Percentiles rank a stretch among this genome's conserved stretches.
These are phyloP conservation scores for Pipistrellus kuhlii DNA, from an alignment of 2,797 vertebrate genomes.

Conservation along the genomic window DNA sequence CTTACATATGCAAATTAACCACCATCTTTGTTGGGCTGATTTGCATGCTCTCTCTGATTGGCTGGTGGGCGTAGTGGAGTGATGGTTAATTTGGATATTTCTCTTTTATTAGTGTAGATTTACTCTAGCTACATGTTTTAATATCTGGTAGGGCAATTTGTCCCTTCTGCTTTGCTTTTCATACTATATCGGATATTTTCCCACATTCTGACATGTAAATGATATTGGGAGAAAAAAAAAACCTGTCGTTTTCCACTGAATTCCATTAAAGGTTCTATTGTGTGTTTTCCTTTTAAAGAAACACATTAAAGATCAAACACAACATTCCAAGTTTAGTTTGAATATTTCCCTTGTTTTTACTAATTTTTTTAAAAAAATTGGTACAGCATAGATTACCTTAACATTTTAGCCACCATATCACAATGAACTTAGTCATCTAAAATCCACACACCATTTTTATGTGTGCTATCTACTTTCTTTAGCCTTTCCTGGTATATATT, in stretches of 20 bases:
- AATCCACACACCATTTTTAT: neutral
- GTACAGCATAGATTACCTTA: neutral
- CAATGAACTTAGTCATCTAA: neutral
- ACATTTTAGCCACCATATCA: neutral
- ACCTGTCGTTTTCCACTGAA: neutral
- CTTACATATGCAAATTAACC: too few species aligned
- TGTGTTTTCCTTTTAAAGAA: constrained; percentile 4
- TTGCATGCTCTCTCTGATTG: too few species aligned
- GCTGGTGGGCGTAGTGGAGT: too few species aligned
- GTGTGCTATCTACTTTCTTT: neutral
- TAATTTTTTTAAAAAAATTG: neutral
- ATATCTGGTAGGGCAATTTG: neutral
- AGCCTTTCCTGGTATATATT: neutral
- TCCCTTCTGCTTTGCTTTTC: constrained; percentile 3
- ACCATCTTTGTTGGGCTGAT: too few species aligned
- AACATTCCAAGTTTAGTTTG: neutral
- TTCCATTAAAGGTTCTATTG: neutral
- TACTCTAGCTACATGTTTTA: constrained; percentile 5
- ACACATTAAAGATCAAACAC: neutral
- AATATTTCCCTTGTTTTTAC: neutral
- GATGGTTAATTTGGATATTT: too few species aligned
- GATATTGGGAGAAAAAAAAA: neutral
- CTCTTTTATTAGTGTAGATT: neutral
- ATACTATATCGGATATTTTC: neutral
- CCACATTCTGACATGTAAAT: neutral